phyloP scores from a whole-genome alignment of 2,888 invertebrate species.

The Dusona sp. region DNA sequence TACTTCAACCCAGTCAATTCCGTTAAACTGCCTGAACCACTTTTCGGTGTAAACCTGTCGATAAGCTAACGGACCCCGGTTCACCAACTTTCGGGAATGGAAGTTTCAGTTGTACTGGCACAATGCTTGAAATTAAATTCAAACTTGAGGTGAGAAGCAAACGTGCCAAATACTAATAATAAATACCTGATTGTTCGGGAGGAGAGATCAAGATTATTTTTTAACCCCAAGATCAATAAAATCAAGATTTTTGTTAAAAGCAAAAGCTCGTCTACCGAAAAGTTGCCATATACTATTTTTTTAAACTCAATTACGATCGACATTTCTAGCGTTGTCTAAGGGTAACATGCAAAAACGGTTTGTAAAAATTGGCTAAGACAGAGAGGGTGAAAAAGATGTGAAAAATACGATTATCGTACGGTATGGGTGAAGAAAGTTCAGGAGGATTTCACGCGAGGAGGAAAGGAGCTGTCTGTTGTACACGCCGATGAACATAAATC shows the following conservation, averaged over 20 bases:
- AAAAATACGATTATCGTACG: slow-evolving; percentile 32
- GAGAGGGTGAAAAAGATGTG: background rate
- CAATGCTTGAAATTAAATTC: background rate
- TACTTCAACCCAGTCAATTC: background rate
- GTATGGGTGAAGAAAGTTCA: slow-evolving; percentile 30
- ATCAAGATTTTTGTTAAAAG: background rate
- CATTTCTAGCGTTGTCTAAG: background rate
- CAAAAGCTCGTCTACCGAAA: background rate
- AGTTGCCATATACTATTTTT: too few species aligned
- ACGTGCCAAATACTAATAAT: background rate
- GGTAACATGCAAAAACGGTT: background rate
- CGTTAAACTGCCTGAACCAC: background rate
- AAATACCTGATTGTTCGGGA: background rate
- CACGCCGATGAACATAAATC: slow-evolving; percentile 55
- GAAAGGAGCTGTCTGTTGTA: slow-evolving; percentile 19
- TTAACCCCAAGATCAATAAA: too few species aligned
- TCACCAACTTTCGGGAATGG: background rate
- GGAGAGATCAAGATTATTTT: too few species aligned
- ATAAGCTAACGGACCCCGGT: background rate
- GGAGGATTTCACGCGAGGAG: slow-evolving; percentile 30
- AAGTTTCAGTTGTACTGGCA: background rate
- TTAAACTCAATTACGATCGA: too few species aligned
- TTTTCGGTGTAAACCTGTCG: background rate
- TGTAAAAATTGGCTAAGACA: slow-evolving; percentile 1
- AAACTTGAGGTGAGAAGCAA: background rate